Evolutionary conservation across 2,888 invertebrate species (phyloP).

Genomic region (Sisyra nigra): DNA sequence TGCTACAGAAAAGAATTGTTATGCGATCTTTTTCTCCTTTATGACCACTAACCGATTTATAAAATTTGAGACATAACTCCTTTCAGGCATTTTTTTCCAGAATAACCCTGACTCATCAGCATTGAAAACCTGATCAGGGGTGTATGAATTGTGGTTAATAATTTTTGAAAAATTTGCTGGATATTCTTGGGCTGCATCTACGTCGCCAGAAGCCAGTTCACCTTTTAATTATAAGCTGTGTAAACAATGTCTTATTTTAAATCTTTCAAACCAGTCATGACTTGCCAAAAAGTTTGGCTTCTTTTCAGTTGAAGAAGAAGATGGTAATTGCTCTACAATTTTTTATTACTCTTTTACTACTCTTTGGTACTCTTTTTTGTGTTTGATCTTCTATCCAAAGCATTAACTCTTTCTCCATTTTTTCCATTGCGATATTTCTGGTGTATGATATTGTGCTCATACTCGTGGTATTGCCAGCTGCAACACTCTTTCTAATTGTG

Average conservation of each 20-base stretch:
- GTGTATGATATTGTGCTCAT: slow-evolving; percentile 1
- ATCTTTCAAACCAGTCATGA: background rate
- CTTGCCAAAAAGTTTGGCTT: background rate
- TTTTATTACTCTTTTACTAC: background rate
- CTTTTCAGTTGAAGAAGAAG: background rate
- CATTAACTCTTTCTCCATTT: background rate
- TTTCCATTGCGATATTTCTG: slow-evolving; percentile 3
- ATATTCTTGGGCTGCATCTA: background rate
- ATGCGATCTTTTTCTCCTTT: background rate
- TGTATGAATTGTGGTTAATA: background rate
- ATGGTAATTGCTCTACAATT: background rate
- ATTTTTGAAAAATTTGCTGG: background rate
- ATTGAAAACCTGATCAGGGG: background rate
- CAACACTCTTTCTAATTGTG: slow-evolving; percentile 4
- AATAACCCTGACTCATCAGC: background rate
- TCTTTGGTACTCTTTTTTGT: background rate
- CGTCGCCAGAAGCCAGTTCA: background rate
- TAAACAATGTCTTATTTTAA: too few species aligned
- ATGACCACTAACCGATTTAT: background rate
- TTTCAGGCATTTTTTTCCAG: background rate
- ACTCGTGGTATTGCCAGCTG: background rate
- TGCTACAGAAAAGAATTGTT: background rate
- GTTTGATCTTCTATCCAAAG: background rate
- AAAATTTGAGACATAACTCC: background rate
- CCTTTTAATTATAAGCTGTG: background rate